A percentile compares a stretch with the other conserved stretches of the same genome.
These are phyloP conservation scores for Arvicanthis niloticus DNA, from an alignment of 2,113 vertebrate genomes.

Conservation along the genomic window DNA sequence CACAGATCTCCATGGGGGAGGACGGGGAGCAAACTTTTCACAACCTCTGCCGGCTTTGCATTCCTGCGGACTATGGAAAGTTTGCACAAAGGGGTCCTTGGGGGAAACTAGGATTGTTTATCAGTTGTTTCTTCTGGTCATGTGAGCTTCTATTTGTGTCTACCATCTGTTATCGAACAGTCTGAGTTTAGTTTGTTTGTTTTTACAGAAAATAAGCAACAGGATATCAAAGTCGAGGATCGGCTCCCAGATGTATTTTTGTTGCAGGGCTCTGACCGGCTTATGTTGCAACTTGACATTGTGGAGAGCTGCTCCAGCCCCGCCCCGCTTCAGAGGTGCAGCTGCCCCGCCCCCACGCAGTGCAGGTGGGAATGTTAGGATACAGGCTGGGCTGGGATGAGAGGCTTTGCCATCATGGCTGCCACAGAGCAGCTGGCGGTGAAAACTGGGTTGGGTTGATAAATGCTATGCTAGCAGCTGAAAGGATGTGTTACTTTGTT, in stretches of 20 bases:
- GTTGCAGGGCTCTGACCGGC: not conserved
- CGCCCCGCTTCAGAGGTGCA: not conserved
- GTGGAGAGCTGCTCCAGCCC: too few species aligned
- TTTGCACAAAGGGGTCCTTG: not conserved
- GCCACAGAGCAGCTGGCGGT: not conserved
- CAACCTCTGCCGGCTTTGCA: not conserved
- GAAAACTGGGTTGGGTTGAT: not conserved
- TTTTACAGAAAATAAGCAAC: conserved; percentile 39
- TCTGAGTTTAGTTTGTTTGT: not conserved
- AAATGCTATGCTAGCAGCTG: not conserved
- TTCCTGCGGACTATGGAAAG: not conserved
- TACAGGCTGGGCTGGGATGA: not conserved
- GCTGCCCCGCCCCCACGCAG: not conserved
- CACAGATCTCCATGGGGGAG: not conserved
- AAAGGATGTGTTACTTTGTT: not conserved
- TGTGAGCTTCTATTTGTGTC: not conserved
- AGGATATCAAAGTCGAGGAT: conserved; percentile 27
- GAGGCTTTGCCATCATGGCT: too few species aligned
- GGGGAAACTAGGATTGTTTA: not conserved
- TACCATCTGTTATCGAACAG: not conserved
- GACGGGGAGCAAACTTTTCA: not conserved
- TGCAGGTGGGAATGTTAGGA: not conserved
- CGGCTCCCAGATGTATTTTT: not conserved
- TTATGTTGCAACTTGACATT: too few species aligned
- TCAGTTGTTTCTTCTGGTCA: not conserved